Base-by-base conservation (phyloP, 2,888 invertebrate species). In the Hofmannophila pseudospretella region DNA sequence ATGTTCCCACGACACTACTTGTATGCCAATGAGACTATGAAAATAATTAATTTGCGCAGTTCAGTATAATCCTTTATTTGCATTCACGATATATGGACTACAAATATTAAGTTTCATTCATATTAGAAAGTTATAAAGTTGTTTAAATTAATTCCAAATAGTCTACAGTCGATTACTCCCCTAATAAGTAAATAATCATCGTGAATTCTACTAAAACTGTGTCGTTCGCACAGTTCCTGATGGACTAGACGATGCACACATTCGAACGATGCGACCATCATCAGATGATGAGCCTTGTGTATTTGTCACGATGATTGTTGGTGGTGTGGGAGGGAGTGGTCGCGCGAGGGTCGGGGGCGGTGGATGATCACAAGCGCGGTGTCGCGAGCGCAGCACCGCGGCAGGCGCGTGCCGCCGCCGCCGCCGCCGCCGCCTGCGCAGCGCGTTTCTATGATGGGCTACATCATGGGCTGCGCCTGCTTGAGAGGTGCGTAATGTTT, bases 391-490 rank as follows among this genome's bases (percentile, higher is more conserved):
- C 66, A 67, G 59, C 64, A 57, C 63, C 73, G 79, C 71, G 74
- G 75, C 70, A 67, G 80, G 73, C 74, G 76, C 71, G 71, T 68
- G 75, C 80, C 85, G 82, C 82, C 82, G 78, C 74, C 59, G 70
- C 76, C 65, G 43, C 65, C 54, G 51, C 60, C 76, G 58, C 69
- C 70, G 59, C 68, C 75, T 46, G 63, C 76, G 52, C 71, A 65
- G 57, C 70, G 81, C 43, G 62, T 77, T 56, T 89, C 90, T 89
- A 94, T 95, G 94, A 95, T 95, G 95, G 95, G 95, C 88, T 95
- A 94, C 91, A 94, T 95, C 90, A 95, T 95, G 95, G 95, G 95
- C 85, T 95, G 95, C 90, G 93, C 95, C 88, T 95, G 95, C 89
- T 91, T 95, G 87, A 94, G 94, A 94, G 95, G 95, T 94, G 58